Base-by-base conservation (phyloP, 2,113 vertebrate genomes). In the Willisornis vidua region DNA sequence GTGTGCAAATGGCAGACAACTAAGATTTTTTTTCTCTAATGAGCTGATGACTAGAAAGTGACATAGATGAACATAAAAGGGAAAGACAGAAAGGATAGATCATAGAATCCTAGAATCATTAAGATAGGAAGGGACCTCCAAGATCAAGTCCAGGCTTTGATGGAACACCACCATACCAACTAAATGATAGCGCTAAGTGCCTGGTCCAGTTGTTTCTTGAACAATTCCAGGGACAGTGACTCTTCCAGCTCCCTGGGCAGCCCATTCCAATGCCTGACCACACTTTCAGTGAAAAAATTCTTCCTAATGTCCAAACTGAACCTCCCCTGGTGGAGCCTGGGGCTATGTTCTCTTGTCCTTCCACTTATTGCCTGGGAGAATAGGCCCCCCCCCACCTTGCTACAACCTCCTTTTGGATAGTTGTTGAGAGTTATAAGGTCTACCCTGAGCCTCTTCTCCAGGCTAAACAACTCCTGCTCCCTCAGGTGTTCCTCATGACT, bases 381-480 rank as follows among this genome's bases (percentile, higher is more conserved):
- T n/a, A 22, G 16, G 39, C 6, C 0, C 0, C 12, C 24, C 2
- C 15, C 17, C 24, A 46, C 54, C 29, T 48, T 29, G 28, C 54
- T 75, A 18, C 29, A 22, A 2, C 3, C 10, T 75, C n/a, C n/a
- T 76, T 54, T 41, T 6, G 46, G 55, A 19, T 25, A 25, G n/a
- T 12, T 62, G 24, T 48, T 35, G 55, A 39, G 46, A 55, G 8
- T 25, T 12, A 22, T 25, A 29, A 41, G n/a, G 13, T 35, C 29
- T 68, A 14, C 11, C n/a, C 13, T 67, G 65, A 67, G 22, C 45
- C 31, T 67, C 6, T 75, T 54, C 62, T 83, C 20, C 25, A 70
- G 14, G 13, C 35, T 35, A 49, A 76, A 76, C 29, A 76, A 6
- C 6, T 9, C 19, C 19, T 31, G 24, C 4, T 62, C 10, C 20